Evolutionary conservation across 2,113 vertebrate genomes (phyloP).

Genomic region (Gopherus flavomarginatus): DNA sequence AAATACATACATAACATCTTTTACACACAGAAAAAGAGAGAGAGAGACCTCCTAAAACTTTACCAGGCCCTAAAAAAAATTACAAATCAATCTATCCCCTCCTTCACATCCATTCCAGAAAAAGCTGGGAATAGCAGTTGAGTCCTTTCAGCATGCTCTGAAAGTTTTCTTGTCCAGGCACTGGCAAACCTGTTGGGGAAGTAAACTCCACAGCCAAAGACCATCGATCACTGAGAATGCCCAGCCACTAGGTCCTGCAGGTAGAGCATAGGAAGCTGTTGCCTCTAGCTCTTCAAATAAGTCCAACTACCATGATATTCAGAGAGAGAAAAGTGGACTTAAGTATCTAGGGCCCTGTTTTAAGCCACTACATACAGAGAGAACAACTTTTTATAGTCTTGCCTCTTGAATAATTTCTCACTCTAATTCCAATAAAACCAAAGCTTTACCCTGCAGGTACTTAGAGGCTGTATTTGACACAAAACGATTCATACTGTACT

Average conservation of each 20-base stretch:
- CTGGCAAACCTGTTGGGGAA: not conserved
- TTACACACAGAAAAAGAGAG: not conserved
- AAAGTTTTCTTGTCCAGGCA: not conserved
- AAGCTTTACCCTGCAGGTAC: not conserved
- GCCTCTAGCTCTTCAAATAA: not conserved
- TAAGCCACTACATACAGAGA: not conserved
- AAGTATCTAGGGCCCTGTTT: not conserved
- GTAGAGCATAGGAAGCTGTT: not conserved
- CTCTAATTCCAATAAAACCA: not conserved
- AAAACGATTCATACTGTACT: not conserved
- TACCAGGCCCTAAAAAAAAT: not conserved
- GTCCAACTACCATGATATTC: not conserved
- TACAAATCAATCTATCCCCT: not conserved
- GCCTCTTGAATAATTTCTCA: not conserved
- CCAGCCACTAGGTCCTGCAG: no score
- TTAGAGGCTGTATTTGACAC: constrained; percentile 33
- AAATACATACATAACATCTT: not conserved
- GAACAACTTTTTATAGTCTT: not conserved
- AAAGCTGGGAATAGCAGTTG: not conserved
- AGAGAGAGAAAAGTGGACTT: not conserved
- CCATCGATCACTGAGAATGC: no score
- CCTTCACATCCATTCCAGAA: not conserved
- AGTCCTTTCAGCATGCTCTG: not conserved
- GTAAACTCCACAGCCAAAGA: not conserved
- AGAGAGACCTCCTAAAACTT: not conserved